Conservation (phyloP, 1,140 invertebrate genomes). For the Lethocerus indicus region DNA sequence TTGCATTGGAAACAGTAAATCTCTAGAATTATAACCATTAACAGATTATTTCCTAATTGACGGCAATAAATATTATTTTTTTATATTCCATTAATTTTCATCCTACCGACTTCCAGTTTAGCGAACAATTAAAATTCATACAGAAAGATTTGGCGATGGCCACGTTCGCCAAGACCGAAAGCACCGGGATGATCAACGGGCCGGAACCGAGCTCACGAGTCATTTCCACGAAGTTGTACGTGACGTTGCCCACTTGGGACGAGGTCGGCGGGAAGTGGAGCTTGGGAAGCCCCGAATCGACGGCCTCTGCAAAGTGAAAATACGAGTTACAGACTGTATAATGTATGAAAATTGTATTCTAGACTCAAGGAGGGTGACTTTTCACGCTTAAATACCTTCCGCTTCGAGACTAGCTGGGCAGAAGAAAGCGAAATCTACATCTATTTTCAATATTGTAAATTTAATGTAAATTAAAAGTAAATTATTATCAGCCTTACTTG, state of each 20-base stretch:
- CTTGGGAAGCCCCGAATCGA: slow-evolving; percentile 39
- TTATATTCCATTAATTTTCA: too few relatives aligned
- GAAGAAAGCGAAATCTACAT: too few relatives aligned
- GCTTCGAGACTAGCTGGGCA: too few relatives aligned
- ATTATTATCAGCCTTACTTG: background rate
- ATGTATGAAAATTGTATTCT: too few relatives aligned
- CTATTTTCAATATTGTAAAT: background rate
- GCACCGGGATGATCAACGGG: slow-evolving; percentile 48
- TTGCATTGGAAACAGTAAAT: background rate
- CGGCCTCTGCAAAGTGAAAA: slow-evolving; percentile 29
- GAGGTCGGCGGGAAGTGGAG: slow-evolving; percentile 34
- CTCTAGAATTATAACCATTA: background rate
- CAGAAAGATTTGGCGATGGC: slow-evolving; percentile 64
- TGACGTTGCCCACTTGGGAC: slow-evolving; percentile 32
- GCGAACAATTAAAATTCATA: slow-evolving; percentile 25
- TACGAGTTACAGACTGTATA: slow-evolving; percentile 2
- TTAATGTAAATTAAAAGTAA: background rate
- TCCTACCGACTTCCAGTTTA: background rate
- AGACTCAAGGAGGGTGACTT: too few relatives aligned
- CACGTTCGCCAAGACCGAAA: slow-evolving; percentile 56
- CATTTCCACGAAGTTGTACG: slow-evolving; percentile 37
- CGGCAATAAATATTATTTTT: background rate
- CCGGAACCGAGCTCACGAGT: slow-evolving; percentile 41
- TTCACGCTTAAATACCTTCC: too few relatives aligned
- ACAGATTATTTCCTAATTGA: background rate